A percentile compares a stretch with the other conserved stretches of the same genome.
Evolutionary conservation across 1,140 invertebrate genomes (phyloP).

Genomic region (Caenorhabditis brenneri): DNA sequence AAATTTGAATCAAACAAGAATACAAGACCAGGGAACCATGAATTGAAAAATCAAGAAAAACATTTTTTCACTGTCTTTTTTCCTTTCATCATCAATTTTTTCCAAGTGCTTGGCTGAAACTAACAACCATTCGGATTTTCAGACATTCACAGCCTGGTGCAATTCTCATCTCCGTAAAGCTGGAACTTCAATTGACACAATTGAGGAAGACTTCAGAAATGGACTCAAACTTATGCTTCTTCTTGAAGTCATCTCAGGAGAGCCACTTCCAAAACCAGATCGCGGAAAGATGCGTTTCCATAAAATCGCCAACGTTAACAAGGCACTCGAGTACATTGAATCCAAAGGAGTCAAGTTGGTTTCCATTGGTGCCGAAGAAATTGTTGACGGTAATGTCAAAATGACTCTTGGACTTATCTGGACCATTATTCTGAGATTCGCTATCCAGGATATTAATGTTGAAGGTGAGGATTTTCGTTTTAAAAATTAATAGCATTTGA

Average conservation of each 20-base stretch:
- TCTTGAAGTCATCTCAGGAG: constrained; percentile 93
- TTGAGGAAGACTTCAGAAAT: constrained; percentile 98
- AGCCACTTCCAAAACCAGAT: constrained; percentile 95
- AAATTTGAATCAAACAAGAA: no score
- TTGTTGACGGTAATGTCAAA: constrained; percentile 98
- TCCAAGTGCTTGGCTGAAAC: no score
- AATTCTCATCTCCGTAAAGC: constrained; percentile 80
- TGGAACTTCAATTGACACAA: constrained; percentile 95
- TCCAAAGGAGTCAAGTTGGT: constrained; percentile 97
- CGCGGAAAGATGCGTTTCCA: constrained; percentile 99
- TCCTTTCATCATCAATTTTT: no score
- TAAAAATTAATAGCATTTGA: no score
- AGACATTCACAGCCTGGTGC: constrained; percentile 98
- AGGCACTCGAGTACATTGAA: constrained; percentile 96
- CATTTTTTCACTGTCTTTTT: no score
- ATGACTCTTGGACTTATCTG: constrained; percentile 99
- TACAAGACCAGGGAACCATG: no score
- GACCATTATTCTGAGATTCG: constrained; percentile 99
- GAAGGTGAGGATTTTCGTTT: constrained; percentile 77
- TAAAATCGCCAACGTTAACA: constrained; percentile 99
- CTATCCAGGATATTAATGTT: constrained; percentile 99
- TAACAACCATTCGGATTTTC: no score
- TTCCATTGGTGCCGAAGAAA: constrained; percentile 94
- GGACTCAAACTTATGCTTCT: constrained; percentile 95
- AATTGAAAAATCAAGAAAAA: no score